Percentiles rank a stretch among this genome's conserved stretches.
phyloP scores from a whole-genome alignment of 2,888 invertebrate species.

The Drosophila imparisetae region DNA sequence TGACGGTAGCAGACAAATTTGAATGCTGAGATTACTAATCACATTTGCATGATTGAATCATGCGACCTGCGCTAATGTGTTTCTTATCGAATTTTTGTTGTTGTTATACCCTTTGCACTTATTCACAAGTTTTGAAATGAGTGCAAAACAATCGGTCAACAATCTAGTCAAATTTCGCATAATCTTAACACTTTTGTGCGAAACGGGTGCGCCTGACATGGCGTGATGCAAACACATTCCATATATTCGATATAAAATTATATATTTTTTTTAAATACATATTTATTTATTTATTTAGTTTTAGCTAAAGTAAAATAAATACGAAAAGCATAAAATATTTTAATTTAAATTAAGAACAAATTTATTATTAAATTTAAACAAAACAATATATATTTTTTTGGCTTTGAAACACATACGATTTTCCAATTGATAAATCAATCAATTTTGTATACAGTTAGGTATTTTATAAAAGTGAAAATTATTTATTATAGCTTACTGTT shows the following conservation, averaged over 20 bases:
- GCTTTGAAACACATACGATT: background rate
- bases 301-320: background rate
- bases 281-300: background rate
- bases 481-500: background rate
- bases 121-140: conserved; percentile 1
- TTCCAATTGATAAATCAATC: background rate
- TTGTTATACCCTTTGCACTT: conserved; percentile 12
- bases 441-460: background rate
- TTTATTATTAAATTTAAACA: background rate
- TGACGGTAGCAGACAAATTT: conserved; percentile 20
- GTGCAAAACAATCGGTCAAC: conserved; percentile 49
- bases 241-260: background rate
- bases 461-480: background rate
- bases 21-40: conserved; percentile 30
- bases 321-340: background rate
- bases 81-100: conserved; percentile 17
- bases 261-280: background rate
- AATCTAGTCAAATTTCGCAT: conserved; percentile 25
- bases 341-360: background rate
- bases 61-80: conserved; percentile 27
- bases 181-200: conserved; percentile 62
- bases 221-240: conserved; percentile 19
- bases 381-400: background rate
- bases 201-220: conserved; percentile 56
- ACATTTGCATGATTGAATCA: conserved; percentile 31